Evolutionary conservation across 2,113 vertebrate species (phyloP), one percentile per base, ranked within the genome.

Genomic region (Marmota monax): DNA sequence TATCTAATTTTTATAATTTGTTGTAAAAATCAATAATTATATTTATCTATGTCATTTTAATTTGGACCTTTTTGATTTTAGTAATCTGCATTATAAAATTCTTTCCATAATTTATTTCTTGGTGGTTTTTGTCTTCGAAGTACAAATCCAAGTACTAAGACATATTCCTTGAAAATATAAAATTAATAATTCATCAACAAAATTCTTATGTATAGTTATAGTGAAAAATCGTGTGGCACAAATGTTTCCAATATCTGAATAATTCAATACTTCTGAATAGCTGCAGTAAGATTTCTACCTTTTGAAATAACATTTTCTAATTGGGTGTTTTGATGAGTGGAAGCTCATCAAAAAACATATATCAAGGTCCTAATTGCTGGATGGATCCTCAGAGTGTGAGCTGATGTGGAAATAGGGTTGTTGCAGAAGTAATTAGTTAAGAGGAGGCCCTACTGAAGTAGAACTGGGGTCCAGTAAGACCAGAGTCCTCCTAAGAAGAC

Each of bases 161-260:
- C 89, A 14, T 83, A 84, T 32, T 73, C 84, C n/a, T 84, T 92
- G 69, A 96, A 94, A 92, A 95, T 37, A 87, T 23, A 92, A 32
- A 67, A 94, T 95, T 90, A 89, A 90, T 79, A 88, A 95, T 94
- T 94, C 72, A 76, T 94, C 85, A 92, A 89, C 22, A 80, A 86
- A 96, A 92, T 56, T 84, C 20, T 84, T 42, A 85, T 39, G 61
- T 61, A 72, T 72, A 80, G 65, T 69, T 93, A 37, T 65, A 84
- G 94, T 80, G 77, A 80, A 93, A 96, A 93, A 65, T 90, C 16
- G 72, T 91, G 82, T 82, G n/a, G 76, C 76, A 23, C 39, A 86
- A 82, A 86, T 91, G 51, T 92, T 96, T 88, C 78, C 22, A 88
- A 16, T 91, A 77, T 76, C 48, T 88, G 37, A 89, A 95, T 92